Evolutionary conservation across 2,888 invertebrate species (phyloP).

Genomic region (Callimorpha dominula): DNA sequence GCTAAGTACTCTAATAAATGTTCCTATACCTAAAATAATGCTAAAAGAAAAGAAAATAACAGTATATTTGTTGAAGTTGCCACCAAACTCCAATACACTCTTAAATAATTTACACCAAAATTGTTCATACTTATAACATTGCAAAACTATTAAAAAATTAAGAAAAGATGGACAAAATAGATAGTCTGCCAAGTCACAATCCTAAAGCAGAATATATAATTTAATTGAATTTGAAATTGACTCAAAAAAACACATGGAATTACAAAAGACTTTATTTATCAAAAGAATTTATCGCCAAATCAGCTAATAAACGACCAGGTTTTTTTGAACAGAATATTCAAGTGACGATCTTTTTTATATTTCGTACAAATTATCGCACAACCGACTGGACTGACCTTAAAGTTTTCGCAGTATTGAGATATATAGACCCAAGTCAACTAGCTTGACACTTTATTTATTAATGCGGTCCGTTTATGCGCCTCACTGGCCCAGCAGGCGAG

Average conservation of each 20-base stretch:
- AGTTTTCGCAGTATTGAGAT: not conserved
- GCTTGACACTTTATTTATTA: not conserved
- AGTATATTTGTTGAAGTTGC: not conserved
- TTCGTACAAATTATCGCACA: not conserved
- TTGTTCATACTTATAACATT: not conserved
- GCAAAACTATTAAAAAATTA: not conserved
- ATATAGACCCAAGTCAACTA: not conserved
- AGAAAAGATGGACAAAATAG: not conserved
- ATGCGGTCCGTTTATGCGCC: not conserved
- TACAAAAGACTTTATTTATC: too few species aligned
- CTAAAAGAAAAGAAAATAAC: too few species aligned
- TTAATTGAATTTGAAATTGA: not conserved
- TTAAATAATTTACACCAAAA: not conserved
- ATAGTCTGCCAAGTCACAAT: not conserved
- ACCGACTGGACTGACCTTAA: too few species aligned
- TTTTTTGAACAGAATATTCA: not conserved
- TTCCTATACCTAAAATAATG: not conserved
- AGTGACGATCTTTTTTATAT: not conserved
- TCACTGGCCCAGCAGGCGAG: not conserved
- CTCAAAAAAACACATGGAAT: not conserved
- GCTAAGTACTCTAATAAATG: not conserved
- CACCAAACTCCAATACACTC: not conserved
- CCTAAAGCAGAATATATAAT: too few species aligned
- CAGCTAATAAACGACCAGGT: too few species aligned
- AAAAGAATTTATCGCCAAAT: too few species aligned